A percentile compares a stretch with the other conserved stretches of the same genome.
These are phyloP conservation scores for Pinctada fucata DNA, from an alignment of 2,888 invertebrate genomes.

Conservation along the genomic window DNA sequence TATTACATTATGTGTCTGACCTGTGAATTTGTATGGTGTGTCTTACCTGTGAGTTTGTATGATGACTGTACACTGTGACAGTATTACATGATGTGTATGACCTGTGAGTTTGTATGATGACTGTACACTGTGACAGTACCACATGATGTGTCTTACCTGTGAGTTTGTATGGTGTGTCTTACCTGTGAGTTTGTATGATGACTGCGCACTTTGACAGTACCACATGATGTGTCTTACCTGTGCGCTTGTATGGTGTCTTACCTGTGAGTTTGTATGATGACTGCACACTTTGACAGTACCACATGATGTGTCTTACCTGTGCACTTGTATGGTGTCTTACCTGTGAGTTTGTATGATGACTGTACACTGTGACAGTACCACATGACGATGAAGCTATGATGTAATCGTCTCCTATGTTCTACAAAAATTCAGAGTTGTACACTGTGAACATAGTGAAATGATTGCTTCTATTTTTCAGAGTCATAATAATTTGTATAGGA, in stretches of 20 bases:
- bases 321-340: slow-evolving; percentile 42
- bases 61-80: too few relatives aligned
- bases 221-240: slow-evolving; percentile 81
- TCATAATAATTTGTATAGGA: too few relatives aligned
- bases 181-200: slow-evolving; percentile 68
- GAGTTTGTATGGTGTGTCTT: neutral
- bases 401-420: slow-evolving; percentile 84
- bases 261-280: slow-evolving; percentile 55
- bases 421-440: slow-evolving; percentile 64
- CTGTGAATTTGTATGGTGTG: too few relatives aligned
- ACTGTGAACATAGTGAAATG: too few relatives aligned
- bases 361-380: slow-evolving; percentile 83
- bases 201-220: slow-evolving; percentile 82
- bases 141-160: too few relatives aligned
- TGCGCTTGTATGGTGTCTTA: slow-evolving; percentile 58
- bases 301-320: too few relatives aligned
- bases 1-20: too few relatives aligned
- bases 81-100: slow-evolving; percentile 31
- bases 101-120: slow-evolving; percentile 65
- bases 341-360: slow-evolving; percentile 64
- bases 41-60: slow-evolving; percentile 60
- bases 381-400: slow-evolving; percentile 81
- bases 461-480: too few relatives aligned
- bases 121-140: too few relatives aligned
- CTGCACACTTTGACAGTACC: too few relatives aligned